Conservation (phyloP, 2,888 invertebrate genomes). For the Acrobasis consociella region DNA sequence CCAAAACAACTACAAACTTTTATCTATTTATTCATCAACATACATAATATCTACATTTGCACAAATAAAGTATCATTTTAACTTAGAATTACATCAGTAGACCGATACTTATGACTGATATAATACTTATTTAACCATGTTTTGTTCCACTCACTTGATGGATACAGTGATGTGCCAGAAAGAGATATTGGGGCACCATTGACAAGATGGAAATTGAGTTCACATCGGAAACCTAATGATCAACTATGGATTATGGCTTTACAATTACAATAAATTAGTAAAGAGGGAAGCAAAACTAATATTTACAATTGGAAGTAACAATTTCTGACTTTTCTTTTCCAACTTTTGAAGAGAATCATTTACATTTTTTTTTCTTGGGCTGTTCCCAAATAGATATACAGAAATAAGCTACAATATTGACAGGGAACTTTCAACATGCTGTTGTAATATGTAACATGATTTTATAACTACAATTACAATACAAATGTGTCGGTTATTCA, state of each 20-base stretch:
- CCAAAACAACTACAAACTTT: slow-evolving; percentile 57
- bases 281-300: slow-evolving; percentile 70
- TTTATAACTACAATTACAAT: slow-evolving; percentile 17
- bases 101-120: slow-evolving; percentile 62
- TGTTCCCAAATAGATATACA: slow-evolving; percentile 43
- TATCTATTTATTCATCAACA: slow-evolving; percentile 83
- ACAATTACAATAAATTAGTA: slow-evolving; percentile 71
- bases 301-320: slow-evolving; percentile 66
- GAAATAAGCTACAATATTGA: slow-evolving; percentile 12
- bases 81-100: slow-evolving; percentile 73
- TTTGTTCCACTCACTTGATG: slow-evolving; percentile 50
- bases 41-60: slow-evolving; percentile 82
- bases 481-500: slow-evolving; percentile 38
- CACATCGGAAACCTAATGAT: slow-evolving; percentile 61
- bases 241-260: slow-evolving; percentile 66
- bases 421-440: slow-evolving; percentile 18
- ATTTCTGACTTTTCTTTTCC: slow-evolving; percentile 29
- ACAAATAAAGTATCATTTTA: slow-evolving; percentile 73
- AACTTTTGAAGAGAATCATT: slow-evolving; percentile 31
- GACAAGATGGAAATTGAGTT: slow-evolving; percentile 46
- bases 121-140: slow-evolving; percentile 61
- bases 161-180: slow-evolving; percentile 52
- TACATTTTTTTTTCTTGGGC: slow-evolving; percentile 35
- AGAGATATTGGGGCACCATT: slow-evolving; percentile 23
- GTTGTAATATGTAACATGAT: slow-evolving; percentile 22